Base-by-base conservation (phyloP, 1,140 invertebrate genomes). In the Plodia interpunctella region DNA sequence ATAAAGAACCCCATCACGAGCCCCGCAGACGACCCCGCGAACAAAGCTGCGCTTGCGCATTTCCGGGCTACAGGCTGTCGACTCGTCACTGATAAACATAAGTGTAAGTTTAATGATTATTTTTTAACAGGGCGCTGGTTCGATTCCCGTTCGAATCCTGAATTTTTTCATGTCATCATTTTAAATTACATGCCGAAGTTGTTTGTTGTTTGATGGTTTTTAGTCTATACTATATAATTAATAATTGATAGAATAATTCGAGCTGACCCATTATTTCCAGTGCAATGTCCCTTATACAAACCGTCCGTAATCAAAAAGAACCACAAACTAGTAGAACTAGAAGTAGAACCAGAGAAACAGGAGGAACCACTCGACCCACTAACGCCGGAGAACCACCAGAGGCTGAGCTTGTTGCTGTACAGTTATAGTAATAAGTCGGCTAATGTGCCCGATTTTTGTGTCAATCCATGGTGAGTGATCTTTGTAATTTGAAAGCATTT, bases 331-430 rank as follows among this genome's bases (percentile, higher is more conserved):
- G 13, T 15, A 6, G 73, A 78, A 18, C 35, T 63, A 0, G 62
- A 66, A 13, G 38, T n/a, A 35, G 80, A 77, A 10, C 54, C 62
- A 13, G 61, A 60, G 38, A 74, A 76, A 52, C 65, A 59, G 44
- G 66, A 65, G 0, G 78, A 78, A 19, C 66, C 70, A 0, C 75
- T 92, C 8, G 98, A 99, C 86, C 96, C 96, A 19, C 87, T 99
- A 0, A 95, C 97, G 79, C 94, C 96, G 0, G 92, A 92, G 51
- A 95, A 95, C 83, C 98, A 99, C 88, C 98, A 99, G 90, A 89
- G 93, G 38, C 85, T 99, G 8, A 93, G 96, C 5, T 94, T 99
- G 25, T 90, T 99, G 25, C 97, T 99, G 79, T 98, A 97, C 77
- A 98, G 96, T 82, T 98, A 96, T 77, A 95, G 96, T 58, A 92